Evolutionary conservation across 1,140 invertebrate genomes (phyloP).

Genomic region (Bathynomus jamesi): DNA sequence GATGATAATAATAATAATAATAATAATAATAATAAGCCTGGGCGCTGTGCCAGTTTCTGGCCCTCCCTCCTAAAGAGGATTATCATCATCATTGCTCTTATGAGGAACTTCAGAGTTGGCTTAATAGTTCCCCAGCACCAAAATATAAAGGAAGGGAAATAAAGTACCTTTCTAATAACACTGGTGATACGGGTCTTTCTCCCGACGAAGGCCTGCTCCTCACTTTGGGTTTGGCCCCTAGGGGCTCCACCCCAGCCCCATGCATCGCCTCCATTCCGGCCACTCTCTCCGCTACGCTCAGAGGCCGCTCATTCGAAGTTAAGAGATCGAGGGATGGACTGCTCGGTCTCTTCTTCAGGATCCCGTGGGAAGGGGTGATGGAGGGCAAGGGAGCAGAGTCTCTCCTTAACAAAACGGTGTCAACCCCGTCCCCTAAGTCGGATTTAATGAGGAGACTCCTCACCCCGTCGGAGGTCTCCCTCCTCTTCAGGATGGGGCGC

Average conservation of each 20-base stretch:
- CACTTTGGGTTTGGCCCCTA: constrained; percentile 7
- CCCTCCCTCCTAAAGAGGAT: too few species aligned
- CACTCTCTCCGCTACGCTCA: constrained; percentile 31
- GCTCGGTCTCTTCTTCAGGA: neutral
- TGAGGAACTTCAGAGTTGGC: too few species aligned
- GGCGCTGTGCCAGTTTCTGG: too few species aligned
- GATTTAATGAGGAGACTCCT: too few species aligned
- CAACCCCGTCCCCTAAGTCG: too few species aligned
- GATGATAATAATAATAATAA: too few species aligned
- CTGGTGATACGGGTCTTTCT: neutral
- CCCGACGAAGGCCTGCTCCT: neutral
- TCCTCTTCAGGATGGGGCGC: constrained; percentile 37
- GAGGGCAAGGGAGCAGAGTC: neutral
- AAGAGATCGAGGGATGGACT: neutral
- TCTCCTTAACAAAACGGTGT: neutral
- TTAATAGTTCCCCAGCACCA: too few species aligned
- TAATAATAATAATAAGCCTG: too few species aligned
- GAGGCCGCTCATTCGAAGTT: constrained; percentile 24
- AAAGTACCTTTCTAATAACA: neutral
- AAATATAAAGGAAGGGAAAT: neutral
- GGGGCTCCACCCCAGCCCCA: neutral
- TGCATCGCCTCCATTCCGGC: constrained; percentile 31
- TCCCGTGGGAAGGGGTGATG: neutral
- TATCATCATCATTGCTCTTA: too few species aligned
- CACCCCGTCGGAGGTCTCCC: constrained; percentile 31